Conservation (phyloP, 2,797 vertebrate genomes). For the Uromys caudimaculatus region DNA sequence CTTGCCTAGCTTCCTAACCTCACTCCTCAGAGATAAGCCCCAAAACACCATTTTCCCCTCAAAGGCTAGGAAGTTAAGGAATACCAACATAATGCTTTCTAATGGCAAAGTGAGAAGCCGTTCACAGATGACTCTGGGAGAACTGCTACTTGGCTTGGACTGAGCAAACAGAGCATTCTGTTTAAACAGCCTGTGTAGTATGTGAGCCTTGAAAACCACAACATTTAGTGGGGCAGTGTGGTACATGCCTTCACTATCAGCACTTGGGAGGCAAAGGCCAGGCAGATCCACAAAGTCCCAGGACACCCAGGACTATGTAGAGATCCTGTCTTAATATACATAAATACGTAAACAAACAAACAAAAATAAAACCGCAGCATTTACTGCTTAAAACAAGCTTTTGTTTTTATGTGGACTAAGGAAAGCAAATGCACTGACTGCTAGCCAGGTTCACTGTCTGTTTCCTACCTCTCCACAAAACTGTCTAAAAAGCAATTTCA, state of each 20-base stretch:
- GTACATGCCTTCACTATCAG: neutral
- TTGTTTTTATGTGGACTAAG: neutral
- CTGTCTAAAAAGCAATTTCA: neutral
- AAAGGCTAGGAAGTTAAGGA: neutral
- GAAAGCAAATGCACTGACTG: neutral
- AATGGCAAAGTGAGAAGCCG: neutral
- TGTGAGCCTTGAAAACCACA: neutral
- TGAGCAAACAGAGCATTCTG: neutral
- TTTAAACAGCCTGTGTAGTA: neutral
- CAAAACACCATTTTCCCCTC: neutral
- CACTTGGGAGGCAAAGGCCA: neutral
- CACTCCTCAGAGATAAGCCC: neutral
- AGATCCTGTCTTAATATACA: neutral
- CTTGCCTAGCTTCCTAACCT: neutral
- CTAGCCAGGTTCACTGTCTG: conserved; percentile 4
- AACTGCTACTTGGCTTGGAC: neutral
- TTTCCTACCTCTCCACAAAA: neutral
- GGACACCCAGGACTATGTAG: neutral
- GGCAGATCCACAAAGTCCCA: neutral
- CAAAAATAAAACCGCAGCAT: neutral
- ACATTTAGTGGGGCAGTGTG: neutral
- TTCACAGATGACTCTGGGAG: neutral
- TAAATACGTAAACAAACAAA: neutral
- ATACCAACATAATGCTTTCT: neutral
- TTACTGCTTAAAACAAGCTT: neutral